Evolutionary conservation across 2,113 vertebrate genomes (phyloP).

Genomic region (Crotophaga sulcirostris): DNA sequence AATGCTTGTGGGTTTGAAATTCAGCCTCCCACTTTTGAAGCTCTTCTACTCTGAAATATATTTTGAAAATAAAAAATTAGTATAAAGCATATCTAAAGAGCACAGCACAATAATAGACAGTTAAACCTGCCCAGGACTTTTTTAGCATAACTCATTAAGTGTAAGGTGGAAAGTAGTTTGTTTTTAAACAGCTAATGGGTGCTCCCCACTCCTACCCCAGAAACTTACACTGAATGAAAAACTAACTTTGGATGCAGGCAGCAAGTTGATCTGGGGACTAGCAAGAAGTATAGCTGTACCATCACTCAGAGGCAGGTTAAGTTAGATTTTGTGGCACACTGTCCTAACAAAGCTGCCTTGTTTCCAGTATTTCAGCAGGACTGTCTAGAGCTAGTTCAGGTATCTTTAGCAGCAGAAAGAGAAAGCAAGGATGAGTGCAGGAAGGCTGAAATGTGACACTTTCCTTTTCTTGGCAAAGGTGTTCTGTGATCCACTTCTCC

Average conservation of each 20-base stretch:
- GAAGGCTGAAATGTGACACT: not conserved
- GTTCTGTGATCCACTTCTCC: not conserved
- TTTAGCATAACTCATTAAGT: not conserved
- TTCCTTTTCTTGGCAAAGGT: not conserved
- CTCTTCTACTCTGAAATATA: not conserved
- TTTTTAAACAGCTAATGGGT: not conserved
- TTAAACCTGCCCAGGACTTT: not conserved
- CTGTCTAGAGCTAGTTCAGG: not conserved
- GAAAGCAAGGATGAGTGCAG: not conserved
- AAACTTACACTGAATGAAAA: not conserved
- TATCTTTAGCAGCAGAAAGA: not conserved
- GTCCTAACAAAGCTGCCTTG: not conserved
- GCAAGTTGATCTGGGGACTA: not conserved
- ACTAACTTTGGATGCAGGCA: not conserved
- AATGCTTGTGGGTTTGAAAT: conserved; percentile 3
- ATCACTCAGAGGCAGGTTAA: not conserved
- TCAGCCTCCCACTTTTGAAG: not conserved
- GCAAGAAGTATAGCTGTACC: not conserved
- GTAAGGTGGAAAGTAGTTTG: not conserved
- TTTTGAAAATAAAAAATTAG: not conserved
- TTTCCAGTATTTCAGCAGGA: not conserved
- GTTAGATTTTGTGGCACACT: not conserved
- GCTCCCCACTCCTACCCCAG: not conserved
- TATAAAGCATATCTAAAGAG: not conserved
- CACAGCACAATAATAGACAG: not conserved